Percentiles rank a stretch among this genome's conserved stretches.
Conservation (phyloP, 2,888 invertebrate species). For the Chalcis sispes region DNA sequence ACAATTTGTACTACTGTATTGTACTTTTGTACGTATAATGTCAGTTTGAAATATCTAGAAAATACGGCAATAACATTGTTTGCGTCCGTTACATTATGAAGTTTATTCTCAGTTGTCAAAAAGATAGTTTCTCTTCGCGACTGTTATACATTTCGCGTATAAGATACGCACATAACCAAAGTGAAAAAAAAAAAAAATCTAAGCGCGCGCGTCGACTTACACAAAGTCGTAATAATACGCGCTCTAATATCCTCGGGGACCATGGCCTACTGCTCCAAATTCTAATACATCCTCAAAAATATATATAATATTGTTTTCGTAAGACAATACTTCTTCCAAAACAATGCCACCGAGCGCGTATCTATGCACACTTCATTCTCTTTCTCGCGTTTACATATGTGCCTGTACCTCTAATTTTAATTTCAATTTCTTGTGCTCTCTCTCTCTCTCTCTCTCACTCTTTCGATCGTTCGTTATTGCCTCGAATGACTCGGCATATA, state of each 20-base stretch:
- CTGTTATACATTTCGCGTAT: not conserved
- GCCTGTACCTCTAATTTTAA: conserved; percentile 15
- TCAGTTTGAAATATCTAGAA: too few species aligned
- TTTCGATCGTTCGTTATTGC: too few species aligned
- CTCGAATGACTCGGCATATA: conserved; percentile 41
- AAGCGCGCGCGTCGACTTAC: not conserved
- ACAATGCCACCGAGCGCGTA: conserved; percentile 49
- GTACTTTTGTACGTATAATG: too few species aligned
- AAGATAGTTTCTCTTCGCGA: not conserved
- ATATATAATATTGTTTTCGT: conserved; percentile 42
- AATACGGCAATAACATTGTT: too few species aligned
- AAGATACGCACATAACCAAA: not conserved
- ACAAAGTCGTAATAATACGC: conserved; percentile 1
- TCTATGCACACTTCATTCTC: conserved; percentile 1
- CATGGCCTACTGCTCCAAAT: conserved; percentile 52
- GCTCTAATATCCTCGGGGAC: not conserved
- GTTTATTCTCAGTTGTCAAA: not conserved
- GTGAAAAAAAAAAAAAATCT: not conserved
- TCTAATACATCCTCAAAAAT: conserved; percentile 45
- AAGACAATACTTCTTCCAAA: conserved; percentile 41
- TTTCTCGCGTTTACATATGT: too few species aligned
- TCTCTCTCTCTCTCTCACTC: too few species aligned
- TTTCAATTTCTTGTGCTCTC: conserved; percentile 50
- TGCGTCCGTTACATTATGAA: not conserved
- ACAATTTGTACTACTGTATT: too few species aligned